Conservation (phyloP, 2,888 invertebrate species). For the Heliconius charithonia region DNA sequence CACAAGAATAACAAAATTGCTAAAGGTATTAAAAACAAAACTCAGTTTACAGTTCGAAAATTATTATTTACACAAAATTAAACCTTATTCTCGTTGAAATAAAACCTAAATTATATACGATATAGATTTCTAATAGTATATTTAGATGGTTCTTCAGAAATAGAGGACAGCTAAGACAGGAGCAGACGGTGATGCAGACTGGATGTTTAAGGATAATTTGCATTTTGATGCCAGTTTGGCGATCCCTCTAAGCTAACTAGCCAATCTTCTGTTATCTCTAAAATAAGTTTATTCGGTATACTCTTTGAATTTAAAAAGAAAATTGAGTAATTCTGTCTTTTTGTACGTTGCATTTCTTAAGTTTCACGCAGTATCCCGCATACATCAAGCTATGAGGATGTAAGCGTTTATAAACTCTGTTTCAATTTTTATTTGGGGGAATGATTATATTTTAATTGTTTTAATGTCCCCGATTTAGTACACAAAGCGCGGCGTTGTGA, state of each 20-base stretch:
- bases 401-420: too few relatives aligned
- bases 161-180: slow-evolving; percentile 47
- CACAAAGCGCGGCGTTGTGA: too few relatives aligned
- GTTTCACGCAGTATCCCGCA: too few relatives aligned
- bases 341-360: too few relatives aligned
- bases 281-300: neutral
- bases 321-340: too few relatives aligned
- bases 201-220: slow-evolving; percentile 44
- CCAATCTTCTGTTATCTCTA: slow-evolving; percentile 7
- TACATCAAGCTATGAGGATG: too few relatives aligned
- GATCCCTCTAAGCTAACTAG: slow-evolving; percentile 25
- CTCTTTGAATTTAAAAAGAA: neutral
- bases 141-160: slow-evolving; percentile 31
- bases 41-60: slow-evolving; percentile 9
- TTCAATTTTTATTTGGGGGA: too few relatives aligned
- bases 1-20: slow-evolving; percentile 11
- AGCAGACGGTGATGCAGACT: slow-evolving; percentile 44
- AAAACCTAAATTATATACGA: slow-evolving; percentile 21
- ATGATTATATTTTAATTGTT: too few relatives aligned
- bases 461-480: too few relatives aligned
- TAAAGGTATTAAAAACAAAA: slow-evolving; percentile 23
- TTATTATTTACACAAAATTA: neutral
- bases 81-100: neutral
- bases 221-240: slow-evolving; percentile 42
- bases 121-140: neutral